Percentiles rank a stretch among this genome's conserved stretches.
Conservation (phyloP, 2,797 vertebrate genomes). For the Acestrorhynchus altus region DNA sequence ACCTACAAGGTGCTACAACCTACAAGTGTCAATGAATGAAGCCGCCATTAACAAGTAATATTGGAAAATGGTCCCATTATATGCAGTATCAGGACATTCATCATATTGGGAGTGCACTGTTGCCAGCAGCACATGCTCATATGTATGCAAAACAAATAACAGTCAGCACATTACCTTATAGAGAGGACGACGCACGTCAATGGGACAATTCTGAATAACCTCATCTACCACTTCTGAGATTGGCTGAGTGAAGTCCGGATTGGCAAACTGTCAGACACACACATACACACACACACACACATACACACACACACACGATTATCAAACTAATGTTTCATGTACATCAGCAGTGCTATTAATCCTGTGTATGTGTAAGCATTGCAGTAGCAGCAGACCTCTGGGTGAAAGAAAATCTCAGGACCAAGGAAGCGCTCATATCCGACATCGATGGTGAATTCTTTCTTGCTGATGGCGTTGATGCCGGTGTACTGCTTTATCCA, state of each 20-base stretch:
- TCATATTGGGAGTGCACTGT: too few species aligned
- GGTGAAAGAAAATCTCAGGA: constrained; percentile 98
- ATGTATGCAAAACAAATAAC: not conserved
- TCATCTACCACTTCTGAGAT: constrained; percentile 99
- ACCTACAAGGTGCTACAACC: too few species aligned
- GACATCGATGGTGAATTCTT: constrained; percentile 97
- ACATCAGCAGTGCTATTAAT: not conserved
- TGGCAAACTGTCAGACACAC: constrained; percentile 85
- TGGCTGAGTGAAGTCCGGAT: constrained; percentile 97
- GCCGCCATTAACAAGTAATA: too few species aligned
- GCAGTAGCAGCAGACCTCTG: constrained; percentile 81
- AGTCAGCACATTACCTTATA: constrained; percentile 86
- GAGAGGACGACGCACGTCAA: constrained; percentile 94
- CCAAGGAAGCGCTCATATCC: constrained; percentile 98
- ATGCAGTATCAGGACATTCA: too few species aligned
- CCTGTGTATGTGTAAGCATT: not conserved
- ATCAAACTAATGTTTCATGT: not conserved
- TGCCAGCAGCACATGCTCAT: not conserved
- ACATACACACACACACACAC: too few species aligned
- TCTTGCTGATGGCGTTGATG: constrained; percentile 94
- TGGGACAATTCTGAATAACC: constrained; percentile 99
- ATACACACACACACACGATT: too few species aligned
- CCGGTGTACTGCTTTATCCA: constrained; percentile 99
- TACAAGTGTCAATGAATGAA: too few species aligned
- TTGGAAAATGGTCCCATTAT: too few species aligned